phyloP scores from a whole-genome alignment of 2,888 invertebrate genomes.

The Coleophora deauratella region DNA sequence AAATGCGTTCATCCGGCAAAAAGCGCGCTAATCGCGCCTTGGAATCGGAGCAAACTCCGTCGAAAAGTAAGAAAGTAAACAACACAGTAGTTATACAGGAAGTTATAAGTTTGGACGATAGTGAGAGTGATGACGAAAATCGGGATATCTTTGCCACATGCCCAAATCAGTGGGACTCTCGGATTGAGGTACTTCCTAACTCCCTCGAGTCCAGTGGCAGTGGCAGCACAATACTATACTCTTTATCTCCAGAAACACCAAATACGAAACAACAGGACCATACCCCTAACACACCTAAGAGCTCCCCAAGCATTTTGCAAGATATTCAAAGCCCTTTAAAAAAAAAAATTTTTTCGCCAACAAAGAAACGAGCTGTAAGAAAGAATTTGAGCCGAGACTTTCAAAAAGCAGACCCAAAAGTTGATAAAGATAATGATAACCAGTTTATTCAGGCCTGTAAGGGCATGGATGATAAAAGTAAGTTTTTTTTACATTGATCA shows the following conservation, averaged over 20 bases:
- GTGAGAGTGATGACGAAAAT: constrained; percentile 38
- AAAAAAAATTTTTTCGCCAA: constrained; percentile 45
- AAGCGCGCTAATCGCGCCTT: constrained; percentile 26
- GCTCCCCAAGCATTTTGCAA: no score
- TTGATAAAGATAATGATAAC: constrained; percentile 11
- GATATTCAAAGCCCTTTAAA: constrained; percentile 2
- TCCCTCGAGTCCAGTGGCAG: not conserved
- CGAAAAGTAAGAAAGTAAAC: constrained; percentile 22
- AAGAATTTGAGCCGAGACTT: constrained; percentile 31
- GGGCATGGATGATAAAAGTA: constrained; percentile 55
- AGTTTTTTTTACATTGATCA: constrained; percentile 25
- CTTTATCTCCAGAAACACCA: constrained; percentile 21
- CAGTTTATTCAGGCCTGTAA: constrained; percentile 22
- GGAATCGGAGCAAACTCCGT: constrained; percentile 19
- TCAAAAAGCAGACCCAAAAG: constrained; percentile 8
- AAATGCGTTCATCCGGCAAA: constrained; percentile 4
- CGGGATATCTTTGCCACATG: not conserved
- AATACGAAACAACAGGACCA: no score
- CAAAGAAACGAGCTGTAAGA: constrained; percentile 37
- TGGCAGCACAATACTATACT: constrained; percentile 20
- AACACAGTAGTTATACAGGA: constrained; percentile 12
- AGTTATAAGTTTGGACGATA: constrained; percentile 32
- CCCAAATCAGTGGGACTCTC: no score
- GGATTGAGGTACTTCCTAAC: no score
- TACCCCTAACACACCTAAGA: no score